Conservation (phyloP, 1,140 invertebrate genomes). For the Drosophila obscura region DNA sequence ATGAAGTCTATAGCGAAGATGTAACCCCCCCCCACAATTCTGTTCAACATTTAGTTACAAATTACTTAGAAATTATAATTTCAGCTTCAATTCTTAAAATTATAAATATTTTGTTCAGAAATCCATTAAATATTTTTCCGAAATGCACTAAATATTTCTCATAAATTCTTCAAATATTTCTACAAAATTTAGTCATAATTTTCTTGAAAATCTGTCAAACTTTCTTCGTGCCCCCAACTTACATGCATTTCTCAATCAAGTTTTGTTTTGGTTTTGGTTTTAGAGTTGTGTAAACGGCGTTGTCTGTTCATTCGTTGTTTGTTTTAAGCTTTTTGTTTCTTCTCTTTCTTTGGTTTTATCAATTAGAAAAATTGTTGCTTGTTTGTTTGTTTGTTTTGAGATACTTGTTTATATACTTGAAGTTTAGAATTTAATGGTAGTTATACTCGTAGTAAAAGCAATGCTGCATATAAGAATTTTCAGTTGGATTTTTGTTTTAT, state of each 20-base stretch:
- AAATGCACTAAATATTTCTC: too few species aligned
- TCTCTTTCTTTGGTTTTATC: slow-evolving; percentile 21
- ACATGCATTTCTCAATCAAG: slow-evolving; percentile 56
- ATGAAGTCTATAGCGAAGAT: too few species aligned
- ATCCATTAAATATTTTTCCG: too few species aligned
- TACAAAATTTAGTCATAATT: not conserved
- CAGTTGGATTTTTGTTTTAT: not conserved
- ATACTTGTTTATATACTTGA: not conserved
- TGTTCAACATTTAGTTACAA: too few species aligned
- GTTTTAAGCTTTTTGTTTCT: slow-evolving; percentile 23
- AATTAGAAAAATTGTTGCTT: slow-evolving; percentile 38
- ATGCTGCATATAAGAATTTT: slow-evolving; percentile 6
- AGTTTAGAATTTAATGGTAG: slow-evolving; percentile 3
- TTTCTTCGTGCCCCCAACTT: slow-evolving; percentile 18
- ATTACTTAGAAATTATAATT: too few species aligned
- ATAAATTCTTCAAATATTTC: not conserved
- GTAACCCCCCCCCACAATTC: too few species aligned
- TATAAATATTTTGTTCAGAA: too few species aligned
- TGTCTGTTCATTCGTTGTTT: slow-evolving; percentile 78
- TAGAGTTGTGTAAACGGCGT: slow-evolving; percentile 67
- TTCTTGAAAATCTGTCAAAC: not conserved
- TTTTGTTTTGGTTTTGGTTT: slow-evolving; percentile 18
- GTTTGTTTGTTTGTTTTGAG: not conserved
- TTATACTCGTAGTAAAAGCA: slow-evolving; percentile 11
- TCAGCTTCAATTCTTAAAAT: too few species aligned